Percentiles rank a stretch among this genome's conserved stretches.
phyloP scores from a whole-genome alignment of 2,113 vertebrate species.

The Saimiri boliviensis region DNA sequence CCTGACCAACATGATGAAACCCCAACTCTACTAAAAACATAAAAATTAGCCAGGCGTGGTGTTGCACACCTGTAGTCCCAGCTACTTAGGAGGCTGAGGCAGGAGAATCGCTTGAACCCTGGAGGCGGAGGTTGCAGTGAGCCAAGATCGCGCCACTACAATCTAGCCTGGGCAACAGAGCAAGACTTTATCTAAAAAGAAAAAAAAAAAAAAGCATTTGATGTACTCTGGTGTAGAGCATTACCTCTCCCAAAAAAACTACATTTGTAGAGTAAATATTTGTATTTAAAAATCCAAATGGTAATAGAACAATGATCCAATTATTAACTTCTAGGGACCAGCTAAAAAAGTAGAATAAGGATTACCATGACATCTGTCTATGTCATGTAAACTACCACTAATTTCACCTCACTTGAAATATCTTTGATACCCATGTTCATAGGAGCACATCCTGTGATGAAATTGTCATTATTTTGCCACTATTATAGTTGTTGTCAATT shows the following conservation, averaged over 20 bases:
- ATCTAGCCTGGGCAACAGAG: too few species aligned
- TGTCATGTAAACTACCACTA: background rate
- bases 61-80: too few species aligned
- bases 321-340: background rate
- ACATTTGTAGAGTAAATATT: background rate
- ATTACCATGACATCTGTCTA: background rate
- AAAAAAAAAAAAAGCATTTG: background rate
- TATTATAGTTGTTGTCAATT: background rate
- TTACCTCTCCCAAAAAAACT: constrained; percentile 3
- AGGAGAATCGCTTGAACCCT: too few species aligned
- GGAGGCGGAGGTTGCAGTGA: too few species aligned
- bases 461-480: background rate
- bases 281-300: background rate
- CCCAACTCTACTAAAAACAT: too few species aligned
- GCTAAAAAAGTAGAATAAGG: background rate
- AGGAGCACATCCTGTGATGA: background rate
- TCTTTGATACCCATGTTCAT: background rate
- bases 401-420: background rate
- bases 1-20: too few species aligned
- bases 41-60: too few species aligned
- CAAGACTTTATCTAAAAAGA: too few species aligned
- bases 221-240: background rate
- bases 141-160: too few species aligned
- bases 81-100: too few species aligned
- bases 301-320: background rate